phyloP scores from a whole-genome alignment of 1,140 invertebrate species.

The Capitella teleta region DNA sequence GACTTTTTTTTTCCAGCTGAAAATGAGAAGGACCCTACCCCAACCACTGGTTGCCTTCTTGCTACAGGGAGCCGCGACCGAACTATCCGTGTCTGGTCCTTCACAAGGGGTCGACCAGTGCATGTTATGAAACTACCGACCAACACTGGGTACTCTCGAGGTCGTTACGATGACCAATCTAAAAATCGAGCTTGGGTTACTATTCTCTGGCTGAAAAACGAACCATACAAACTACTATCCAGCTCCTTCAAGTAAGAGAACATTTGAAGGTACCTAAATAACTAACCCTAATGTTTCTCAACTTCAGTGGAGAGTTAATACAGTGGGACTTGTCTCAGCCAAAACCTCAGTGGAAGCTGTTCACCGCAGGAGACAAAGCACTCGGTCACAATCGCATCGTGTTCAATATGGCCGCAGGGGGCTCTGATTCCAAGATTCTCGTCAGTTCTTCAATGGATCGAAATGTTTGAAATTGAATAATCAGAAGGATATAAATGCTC shows the following conservation, averaged over 20 bases:
- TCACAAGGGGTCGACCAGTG: slow-evolving; percentile 17
- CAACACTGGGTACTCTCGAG: slow-evolving; percentile 12
- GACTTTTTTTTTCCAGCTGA: too few relatives aligned
- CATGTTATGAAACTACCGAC: slow-evolving; percentile 19
- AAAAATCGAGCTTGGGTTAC: slow-evolving; percentile 34
- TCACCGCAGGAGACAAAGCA: slow-evolving; percentile 32
- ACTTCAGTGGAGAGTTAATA: slow-evolving; percentile 26
- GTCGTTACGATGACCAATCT: slow-evolving; percentile 14
- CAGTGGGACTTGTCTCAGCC: slow-evolving; percentile 22
- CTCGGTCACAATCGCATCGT: slow-evolving; percentile 44
- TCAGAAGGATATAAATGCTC: background rate
- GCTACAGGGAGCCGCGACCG: slow-evolving; percentile 26
- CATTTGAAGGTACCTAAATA: background rate
- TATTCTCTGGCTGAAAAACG: slow-evolving; percentile 46
- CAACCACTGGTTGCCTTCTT: slow-evolving; percentile 17
- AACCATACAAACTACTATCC: slow-evolving; percentile 17
- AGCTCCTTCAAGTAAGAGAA: slow-evolving; percentile 19
- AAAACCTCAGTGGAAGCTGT: slow-evolving; percentile 27
- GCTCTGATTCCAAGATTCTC: slow-evolving; percentile 16
- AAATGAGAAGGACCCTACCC: too few relatives aligned
- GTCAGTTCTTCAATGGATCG: slow-evolving; percentile 44
- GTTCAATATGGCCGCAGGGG: slow-evolving; percentile 43
- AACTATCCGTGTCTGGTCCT: slow-evolving; percentile 28
- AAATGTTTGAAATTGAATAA: slow-evolving; percentile 16
- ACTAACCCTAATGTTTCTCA: background rate